Conservation (phyloP, 2,888 invertebrate genomes). For the Ellobium chinense region DNA sequence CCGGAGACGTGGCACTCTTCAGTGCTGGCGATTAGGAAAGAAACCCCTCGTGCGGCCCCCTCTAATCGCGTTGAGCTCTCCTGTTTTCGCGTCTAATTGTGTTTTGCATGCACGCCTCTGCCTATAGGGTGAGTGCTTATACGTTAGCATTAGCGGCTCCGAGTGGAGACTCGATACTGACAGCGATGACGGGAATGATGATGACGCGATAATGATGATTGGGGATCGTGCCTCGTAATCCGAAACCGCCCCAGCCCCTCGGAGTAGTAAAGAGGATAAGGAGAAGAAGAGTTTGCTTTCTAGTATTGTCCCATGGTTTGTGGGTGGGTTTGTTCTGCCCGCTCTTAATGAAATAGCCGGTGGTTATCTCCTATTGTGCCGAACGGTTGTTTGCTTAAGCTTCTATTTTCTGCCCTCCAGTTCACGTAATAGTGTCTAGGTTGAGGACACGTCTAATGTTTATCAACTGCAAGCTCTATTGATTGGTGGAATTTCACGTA, state of each 20-base stretch:
- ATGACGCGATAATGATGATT: not conserved
- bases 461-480: not conserved
- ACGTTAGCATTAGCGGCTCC: not conserved
- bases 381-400: not conserved
- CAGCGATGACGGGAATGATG: constrained; percentile 18
- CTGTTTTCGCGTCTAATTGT: constrained; percentile 33
- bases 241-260: not conserved
- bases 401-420: not conserved
- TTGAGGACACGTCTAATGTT: not conserved
- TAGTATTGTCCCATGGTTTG: not conserved
- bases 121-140: not conserved
- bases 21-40: not conserved
- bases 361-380: not conserved
- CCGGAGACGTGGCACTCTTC: constrained; percentile 7
- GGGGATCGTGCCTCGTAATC: constrained; percentile 16
- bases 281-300: not conserved
- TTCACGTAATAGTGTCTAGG: not conserved
- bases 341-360: not conserved
- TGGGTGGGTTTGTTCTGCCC: not conserved
- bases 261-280: constrained; percentile 1
- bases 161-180: constrained; percentile 7
- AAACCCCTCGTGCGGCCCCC: not conserved
- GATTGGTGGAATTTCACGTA: not conserved
- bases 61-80: constrained; percentile 20
- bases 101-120: not conserved